These are phyloP conservation scores for Asbolus verrucosus DNA, from an alignment of 1,140 invertebrate species.

Conservation along the genomic window DNA sequence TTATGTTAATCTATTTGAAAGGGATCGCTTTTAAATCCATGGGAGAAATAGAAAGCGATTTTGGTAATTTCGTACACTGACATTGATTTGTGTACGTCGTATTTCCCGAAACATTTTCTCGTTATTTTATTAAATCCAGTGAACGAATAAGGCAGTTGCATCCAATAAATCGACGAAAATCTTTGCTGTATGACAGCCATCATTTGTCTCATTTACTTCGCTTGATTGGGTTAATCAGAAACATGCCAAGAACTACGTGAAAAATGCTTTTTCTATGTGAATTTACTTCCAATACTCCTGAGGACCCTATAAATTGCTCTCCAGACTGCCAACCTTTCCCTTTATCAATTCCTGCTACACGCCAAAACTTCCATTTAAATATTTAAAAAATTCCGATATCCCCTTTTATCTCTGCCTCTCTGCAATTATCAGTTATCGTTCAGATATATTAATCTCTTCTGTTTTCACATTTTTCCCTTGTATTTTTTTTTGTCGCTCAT, in stretches of 20 bases:
- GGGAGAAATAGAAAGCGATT: constrained; percentile 26
- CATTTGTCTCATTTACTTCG: constrained; percentile 48
- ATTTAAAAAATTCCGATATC: constrained; percentile 22
- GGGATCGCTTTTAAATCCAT: constrained; percentile 26
- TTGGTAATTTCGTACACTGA: constrained; percentile 38
- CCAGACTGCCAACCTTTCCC: constrained; percentile 31
- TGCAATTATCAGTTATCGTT: too few species aligned
- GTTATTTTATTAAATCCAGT: constrained; percentile 45
- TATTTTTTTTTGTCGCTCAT: too few species aligned
- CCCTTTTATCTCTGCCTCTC: background rate
- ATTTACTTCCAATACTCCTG: constrained; percentile 37
- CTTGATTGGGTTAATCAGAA: constrained; percentile 48
- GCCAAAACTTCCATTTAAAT: constrained; percentile 36
- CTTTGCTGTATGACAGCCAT: constrained; percentile 45
- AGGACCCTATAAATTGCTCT: constrained; percentile 36
- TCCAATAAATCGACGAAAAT: constrained; percentile 46
- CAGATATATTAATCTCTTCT: too few species aligned
- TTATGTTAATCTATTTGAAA: constrained; percentile 22
- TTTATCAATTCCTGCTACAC: constrained; percentile 17
- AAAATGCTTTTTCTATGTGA: constrained; percentile 40
- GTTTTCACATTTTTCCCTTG: too few species aligned
- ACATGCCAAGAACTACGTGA: constrained; percentile 42
- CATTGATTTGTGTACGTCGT: constrained; percentile 41
- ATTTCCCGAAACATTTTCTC: constrained; percentile 43
- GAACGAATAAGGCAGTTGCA: constrained; percentile 40